Evolutionary conservation across 2,113 vertebrate genomes (phyloP).

Genomic region (Sardina pilchardus): DNA sequence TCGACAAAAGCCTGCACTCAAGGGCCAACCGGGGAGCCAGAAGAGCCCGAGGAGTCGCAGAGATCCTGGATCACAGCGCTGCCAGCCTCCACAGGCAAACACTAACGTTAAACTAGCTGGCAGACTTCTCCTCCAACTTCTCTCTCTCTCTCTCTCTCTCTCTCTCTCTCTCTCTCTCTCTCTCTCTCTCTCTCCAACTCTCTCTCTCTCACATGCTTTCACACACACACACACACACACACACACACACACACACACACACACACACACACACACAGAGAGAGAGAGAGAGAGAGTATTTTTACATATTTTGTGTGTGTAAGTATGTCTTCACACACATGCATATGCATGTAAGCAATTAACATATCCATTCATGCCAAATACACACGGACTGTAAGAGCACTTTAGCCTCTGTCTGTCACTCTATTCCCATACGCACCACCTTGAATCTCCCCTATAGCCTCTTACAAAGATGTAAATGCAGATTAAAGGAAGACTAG

Average conservation of each 20-base stretch:
- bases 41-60: not conserved
- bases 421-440: not conserved
- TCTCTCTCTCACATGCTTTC: slow-evolving; percentile 10
- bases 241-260: slow-evolving; percentile 8
- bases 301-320: not conserved
- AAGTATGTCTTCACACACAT: not conserved
- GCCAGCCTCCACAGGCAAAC: slow-evolving; percentile 9
- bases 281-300: no score
- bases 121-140: not conserved
- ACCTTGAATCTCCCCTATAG: not conserved
- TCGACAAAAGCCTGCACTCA: not conserved
- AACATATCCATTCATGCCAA: not conserved
- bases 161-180: not conserved
- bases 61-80: slow-evolving; percentile 13
- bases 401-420: not conserved
- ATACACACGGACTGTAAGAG: not conserved
- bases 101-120: not conserved
- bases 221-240: not conserved
- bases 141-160: not conserved
- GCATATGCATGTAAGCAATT: not conserved
- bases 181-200: slow-evolving; percentile 7
- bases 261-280: not conserved
- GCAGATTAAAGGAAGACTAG: not conserved
- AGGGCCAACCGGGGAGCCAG: not conserved
- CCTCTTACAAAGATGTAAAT: not conserved